Evolutionary conservation across 92 coral and sea anemone genomes (phyloP).

Genomic region (Phenganax stokvisi): DNA sequence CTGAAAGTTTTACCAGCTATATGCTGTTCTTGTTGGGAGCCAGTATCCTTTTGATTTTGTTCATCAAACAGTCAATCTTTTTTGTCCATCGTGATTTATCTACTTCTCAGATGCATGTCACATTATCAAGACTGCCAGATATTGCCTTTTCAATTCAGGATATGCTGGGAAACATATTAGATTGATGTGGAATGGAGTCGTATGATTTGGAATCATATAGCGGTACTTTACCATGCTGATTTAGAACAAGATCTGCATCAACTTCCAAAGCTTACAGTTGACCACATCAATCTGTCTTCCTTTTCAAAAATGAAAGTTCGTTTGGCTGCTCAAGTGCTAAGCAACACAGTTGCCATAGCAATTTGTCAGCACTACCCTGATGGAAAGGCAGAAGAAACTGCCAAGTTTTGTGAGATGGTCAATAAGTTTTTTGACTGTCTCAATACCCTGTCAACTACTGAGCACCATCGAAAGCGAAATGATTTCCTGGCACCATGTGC

Average conservation of each 20-base stretch:
- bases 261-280: conserved; percentile 10
- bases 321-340: conserved; percentile 13
- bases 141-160: conserved; percentile 41
- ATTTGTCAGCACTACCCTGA: background rate
- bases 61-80: too few species aligned
- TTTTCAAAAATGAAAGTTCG: conserved; percentile 10
- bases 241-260: conserved; percentile 18
- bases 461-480: conserved; percentile 40
- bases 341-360: conserved; percentile 7
- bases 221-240: conserved; percentile 6
- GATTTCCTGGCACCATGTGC: conserved; percentile 44
- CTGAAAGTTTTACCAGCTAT: background rate
- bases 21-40: background rate
- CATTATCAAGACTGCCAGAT: conserved; percentile 49
- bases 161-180: background rate
- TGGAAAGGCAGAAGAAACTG: conserved; percentile 4
- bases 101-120: conserved; percentile 45
- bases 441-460: conserved; percentile 47
- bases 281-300: background rate
- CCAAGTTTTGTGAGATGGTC: conserved; percentile 21
- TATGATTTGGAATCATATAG: conserved; percentile 13
- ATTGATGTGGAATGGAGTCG: background rate
- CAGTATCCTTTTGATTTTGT: too few species aligned
- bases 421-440: conserved; percentile 44
- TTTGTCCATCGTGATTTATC: background rate